Evolutionary conservation across 2,113 vertebrate species (phyloP).

Genomic region (Acanthisitta chloris): DNA sequence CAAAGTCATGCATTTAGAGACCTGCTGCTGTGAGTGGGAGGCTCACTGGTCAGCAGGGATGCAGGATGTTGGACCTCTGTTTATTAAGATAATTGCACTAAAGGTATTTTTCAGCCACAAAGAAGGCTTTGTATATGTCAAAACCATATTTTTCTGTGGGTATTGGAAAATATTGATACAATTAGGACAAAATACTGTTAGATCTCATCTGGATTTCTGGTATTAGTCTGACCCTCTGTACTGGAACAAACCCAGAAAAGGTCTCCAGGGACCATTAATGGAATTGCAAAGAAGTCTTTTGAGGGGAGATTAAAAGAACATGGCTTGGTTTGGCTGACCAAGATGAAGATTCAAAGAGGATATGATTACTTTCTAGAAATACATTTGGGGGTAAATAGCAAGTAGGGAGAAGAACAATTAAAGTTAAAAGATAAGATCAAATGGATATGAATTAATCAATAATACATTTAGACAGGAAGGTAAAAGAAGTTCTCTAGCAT

Average conservation of each 20-base stretch:
- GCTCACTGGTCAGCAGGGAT: not conserved
- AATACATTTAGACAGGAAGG: constrained; percentile 1
- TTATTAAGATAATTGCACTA: not conserved
- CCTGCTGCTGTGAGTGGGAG: not conserved
- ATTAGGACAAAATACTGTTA: not conserved
- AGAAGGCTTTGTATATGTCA: not conserved
- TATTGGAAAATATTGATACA: not conserved
- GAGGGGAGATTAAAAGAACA: not conserved
- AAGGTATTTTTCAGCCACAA: not conserved
- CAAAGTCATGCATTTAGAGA: not conserved
- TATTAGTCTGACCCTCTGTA: not conserved
- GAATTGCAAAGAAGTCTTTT: not conserved
- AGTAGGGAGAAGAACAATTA: not conserved
- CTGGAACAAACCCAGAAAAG: not conserved
- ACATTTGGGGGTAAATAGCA: not conserved
- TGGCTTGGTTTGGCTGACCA: not conserved
- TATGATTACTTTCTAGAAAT: constrained; percentile 1
- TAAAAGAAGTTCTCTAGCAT: not conserved
- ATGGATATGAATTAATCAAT: constrained; percentile 2
- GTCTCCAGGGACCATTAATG: not conserved
- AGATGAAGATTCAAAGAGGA: not conserved
- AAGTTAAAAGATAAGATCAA: not conserved
- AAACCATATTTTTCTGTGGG: not conserved
- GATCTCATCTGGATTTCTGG: not conserved
- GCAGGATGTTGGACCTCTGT: not conserved